phyloP scores from a whole-genome alignment of 2,888 invertebrate species.

The Drosophila ochracea region DNA sequence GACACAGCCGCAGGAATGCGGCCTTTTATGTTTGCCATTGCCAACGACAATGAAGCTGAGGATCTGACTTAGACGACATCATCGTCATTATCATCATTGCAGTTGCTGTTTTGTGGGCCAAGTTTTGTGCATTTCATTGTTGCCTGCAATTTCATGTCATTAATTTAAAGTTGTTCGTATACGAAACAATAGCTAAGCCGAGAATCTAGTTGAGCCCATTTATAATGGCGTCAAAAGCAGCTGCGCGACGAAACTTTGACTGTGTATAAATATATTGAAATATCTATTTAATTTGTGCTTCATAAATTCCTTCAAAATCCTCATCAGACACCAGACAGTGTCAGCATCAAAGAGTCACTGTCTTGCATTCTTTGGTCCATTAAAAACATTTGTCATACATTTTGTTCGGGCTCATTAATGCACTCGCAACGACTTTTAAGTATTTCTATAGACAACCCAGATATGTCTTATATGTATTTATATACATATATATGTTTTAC shows the following conservation, averaged over 20 bases:
- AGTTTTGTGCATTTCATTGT: slow-evolving; percentile 28
- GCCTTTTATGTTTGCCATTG: slow-evolving; percentile 2
- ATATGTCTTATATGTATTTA: slow-evolving; percentile 36
- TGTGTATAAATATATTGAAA: slow-evolving; percentile 20
- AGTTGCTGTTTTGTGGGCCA: slow-evolving; percentile 39
- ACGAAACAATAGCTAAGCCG: slow-evolving; percentile 3
- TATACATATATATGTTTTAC: slow-evolving; percentile 51
- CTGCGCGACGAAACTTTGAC: slow-evolving; percentile 19
- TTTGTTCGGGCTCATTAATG: slow-evolving; percentile 49
- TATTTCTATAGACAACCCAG: slow-evolving; percentile 52
- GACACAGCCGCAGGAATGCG: slow-evolving; percentile 52
- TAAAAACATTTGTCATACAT: slow-evolving; percentile 71
- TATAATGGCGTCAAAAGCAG: slow-evolving; percentile 10
- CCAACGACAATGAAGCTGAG: neutral
- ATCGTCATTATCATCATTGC: slow-evolving; percentile 17
- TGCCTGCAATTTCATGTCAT: slow-evolving; percentile 37
- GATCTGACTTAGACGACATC: slow-evolving; percentile 18
- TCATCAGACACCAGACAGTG: slow-evolving; percentile 19
- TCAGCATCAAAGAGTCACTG: slow-evolving; percentile 49
- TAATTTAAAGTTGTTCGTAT: slow-evolving; percentile 22
- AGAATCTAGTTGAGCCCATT: neutral
- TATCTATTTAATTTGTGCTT: slow-evolving; percentile 27
- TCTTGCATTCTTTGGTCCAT: slow-evolving; percentile 44
- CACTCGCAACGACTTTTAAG: slow-evolving; percentile 28
- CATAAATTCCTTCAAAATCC: slow-evolving; percentile 53